phyloP scores from a whole-genome alignment of 2,113 vertebrate genomes.

The Lepisosteus osseus region DNA sequence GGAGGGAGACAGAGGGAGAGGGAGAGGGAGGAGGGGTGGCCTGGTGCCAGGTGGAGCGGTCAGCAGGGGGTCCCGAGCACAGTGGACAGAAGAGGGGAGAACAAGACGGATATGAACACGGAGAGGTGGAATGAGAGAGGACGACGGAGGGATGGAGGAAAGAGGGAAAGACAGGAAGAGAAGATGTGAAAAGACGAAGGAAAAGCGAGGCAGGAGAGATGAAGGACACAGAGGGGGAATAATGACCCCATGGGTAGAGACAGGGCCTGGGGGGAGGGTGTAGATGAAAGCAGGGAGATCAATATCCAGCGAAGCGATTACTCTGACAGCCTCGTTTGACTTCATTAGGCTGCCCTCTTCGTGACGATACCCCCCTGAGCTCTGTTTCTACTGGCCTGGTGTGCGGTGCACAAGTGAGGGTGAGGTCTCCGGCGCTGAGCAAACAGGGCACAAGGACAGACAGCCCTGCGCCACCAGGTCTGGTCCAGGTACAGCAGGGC shows the following conservation, averaged over 20 bases:
- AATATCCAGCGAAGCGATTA: too few species aligned
- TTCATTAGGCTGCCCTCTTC: too few species aligned
- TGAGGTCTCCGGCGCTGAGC: not conserved
- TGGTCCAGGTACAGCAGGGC: too few species aligned
- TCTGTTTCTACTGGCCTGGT: not conserved
- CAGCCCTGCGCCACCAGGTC: too few species aligned
- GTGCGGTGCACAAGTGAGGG: not conserved
- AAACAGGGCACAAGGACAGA: too few species aligned
- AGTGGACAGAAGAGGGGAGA: not conserved
- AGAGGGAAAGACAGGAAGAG: not conserved
- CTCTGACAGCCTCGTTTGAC: too few species aligned
- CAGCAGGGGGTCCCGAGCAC: not conserved
- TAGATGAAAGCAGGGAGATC: too few species aligned
- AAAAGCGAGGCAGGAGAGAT: not conserved
- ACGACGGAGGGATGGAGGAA: too few species aligned
- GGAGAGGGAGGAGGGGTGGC: too few species aligned
- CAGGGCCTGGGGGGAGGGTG: not conserved
- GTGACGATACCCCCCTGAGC: not conserved
- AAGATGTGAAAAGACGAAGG: not conserved
- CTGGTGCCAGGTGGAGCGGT: not conserved
- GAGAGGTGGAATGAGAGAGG: not conserved
- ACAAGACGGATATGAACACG: not conserved
- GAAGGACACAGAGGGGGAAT: not conserved
- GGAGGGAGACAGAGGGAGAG: not conserved
- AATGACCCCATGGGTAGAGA: not conserved